phyloP scores from a whole-genome alignment of 1,140 invertebrate species.

The Ganaspis sp. region DNA sequence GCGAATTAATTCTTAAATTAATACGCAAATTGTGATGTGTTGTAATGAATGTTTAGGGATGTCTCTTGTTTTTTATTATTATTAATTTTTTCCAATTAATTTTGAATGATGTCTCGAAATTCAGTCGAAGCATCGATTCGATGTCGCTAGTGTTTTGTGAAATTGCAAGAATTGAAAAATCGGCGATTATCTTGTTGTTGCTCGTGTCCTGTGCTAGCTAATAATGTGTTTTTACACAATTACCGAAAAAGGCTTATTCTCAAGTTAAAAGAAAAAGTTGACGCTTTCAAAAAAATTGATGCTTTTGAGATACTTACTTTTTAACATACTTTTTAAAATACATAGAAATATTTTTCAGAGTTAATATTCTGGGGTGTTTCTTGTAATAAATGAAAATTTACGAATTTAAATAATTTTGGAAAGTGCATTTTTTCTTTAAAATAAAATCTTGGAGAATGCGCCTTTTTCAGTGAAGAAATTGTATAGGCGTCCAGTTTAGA shows the following conservation, averaged over 20 bases:
- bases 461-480: neutral
- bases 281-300: too few species aligned
- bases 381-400: too few species aligned
- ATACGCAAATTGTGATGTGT: constrained; percentile 6
- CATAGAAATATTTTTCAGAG: too few species aligned
- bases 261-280: too few species aligned
- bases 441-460: too few species aligned
- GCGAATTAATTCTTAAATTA: neutral
- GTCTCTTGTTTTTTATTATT: neutral
- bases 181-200: neutral
- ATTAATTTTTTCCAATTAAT: neutral
- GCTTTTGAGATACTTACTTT: too few species aligned
- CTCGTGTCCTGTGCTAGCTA: constrained; percentile 14
- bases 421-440: too few species aligned
- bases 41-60: constrained; percentile 14
- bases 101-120: neutral
- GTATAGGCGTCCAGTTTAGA: constrained; percentile 21
- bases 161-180: neutral
- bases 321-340: too few species aligned
- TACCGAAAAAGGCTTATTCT: too few species aligned
- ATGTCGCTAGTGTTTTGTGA: neutral
- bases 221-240: neutral
- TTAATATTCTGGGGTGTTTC: too few species aligned
- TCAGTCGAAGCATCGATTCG: neutral
- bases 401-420: too few species aligned